These are phyloP conservation scores for Uloborus plumipes DNA, from an alignment of 2,888 invertebrate species.

Conservation along the genomic window DNA sequence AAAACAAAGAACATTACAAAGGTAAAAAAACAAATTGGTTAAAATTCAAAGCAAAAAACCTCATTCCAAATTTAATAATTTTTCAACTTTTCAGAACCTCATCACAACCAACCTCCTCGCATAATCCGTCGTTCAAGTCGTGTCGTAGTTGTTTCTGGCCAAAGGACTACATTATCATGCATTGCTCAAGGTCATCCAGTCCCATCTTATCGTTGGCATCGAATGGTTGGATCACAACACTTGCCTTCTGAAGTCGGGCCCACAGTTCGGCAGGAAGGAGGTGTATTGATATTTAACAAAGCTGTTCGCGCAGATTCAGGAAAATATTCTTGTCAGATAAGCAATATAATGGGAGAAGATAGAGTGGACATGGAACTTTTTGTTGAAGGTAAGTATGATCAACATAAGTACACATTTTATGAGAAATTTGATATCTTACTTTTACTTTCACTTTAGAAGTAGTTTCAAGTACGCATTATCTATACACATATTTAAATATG, in stretches of 20 bases:
- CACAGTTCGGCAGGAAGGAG: constrained; percentile 68
- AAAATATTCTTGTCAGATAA: constrained; percentile 70
- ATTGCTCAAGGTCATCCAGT: constrained; percentile 82
- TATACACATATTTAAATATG: too few species aligned
- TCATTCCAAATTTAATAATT: too few species aligned
- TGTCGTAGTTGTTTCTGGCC: constrained; percentile 67
- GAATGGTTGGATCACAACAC: constrained; percentile 25
- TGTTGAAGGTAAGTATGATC: constrained; percentile 69
- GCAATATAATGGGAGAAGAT: constrained; percentile 70
- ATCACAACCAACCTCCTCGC: constrained; percentile 63
- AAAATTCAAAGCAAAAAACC: too few species aligned
- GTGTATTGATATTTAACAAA: constrained; percentile 70
- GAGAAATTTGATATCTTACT: too few species aligned
- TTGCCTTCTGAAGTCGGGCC: constrained; percentile 68
- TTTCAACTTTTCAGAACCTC: constrained; percentile 55
- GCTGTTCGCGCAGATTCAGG: constrained; percentile 69
- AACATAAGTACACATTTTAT: too few species aligned
- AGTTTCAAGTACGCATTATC: too few species aligned
- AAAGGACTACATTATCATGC: constrained; percentile 77
- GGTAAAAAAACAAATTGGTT: too few species aligned
- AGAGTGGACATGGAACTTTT: constrained; percentile 69
- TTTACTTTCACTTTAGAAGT: too few species aligned
- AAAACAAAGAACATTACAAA: too few species aligned
- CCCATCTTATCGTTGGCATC: constrained; percentile 78
- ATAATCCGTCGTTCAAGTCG: constrained; percentile 61